Percentiles rank a stretch among this genome's conserved stretches.
Evolutionary conservation across 2,797 vertebrate genomes (phyloP).

Genomic region (Somateria mollissima): DNA sequence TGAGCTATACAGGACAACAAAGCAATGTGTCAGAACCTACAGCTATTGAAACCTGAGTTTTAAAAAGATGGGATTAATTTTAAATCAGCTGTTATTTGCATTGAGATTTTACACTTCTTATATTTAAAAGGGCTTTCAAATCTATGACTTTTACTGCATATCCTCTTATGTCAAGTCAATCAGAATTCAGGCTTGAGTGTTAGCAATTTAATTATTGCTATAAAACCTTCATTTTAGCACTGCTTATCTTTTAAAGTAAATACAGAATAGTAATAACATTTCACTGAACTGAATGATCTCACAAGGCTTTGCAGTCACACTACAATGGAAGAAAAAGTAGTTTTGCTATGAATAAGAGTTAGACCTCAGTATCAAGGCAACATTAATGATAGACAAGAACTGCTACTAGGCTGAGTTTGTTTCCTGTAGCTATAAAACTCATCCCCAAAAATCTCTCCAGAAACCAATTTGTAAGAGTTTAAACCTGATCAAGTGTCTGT

Average conservation of each 20-base stretch:
- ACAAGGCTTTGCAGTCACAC: not conserved
- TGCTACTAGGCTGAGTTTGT: not conserved
- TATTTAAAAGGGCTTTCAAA: conserved; percentile 32
- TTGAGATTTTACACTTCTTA: conserved; percentile 27
- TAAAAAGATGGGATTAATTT: conserved; percentile 54
- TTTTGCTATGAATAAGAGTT: not conserved
- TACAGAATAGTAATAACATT: not conserved
- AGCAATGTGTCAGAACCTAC: not conserved
- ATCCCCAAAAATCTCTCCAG: not conserved
- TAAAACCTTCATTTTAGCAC: conserved; percentile 11
- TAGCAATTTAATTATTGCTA: conserved; percentile 30
- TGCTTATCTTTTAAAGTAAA: conserved; percentile 52
- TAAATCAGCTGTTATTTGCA: conserved; percentile 50
- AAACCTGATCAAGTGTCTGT: not conserved
- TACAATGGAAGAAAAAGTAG: not conserved
- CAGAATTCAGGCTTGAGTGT: conserved; percentile 20
- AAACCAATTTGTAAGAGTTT: not conserved
- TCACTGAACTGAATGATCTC: not conserved
- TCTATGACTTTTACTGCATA: conserved; percentile 26
- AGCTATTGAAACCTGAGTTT: not conserved
- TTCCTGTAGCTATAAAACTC: not conserved
- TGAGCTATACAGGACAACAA: not conserved
- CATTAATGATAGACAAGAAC: not conserved
- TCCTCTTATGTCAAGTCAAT: conserved; percentile 51
- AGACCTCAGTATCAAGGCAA: not conserved